phyloP scores from a whole-genome alignment of 2,113 vertebrate genomes.

The Taurulus bubalis region DNA sequence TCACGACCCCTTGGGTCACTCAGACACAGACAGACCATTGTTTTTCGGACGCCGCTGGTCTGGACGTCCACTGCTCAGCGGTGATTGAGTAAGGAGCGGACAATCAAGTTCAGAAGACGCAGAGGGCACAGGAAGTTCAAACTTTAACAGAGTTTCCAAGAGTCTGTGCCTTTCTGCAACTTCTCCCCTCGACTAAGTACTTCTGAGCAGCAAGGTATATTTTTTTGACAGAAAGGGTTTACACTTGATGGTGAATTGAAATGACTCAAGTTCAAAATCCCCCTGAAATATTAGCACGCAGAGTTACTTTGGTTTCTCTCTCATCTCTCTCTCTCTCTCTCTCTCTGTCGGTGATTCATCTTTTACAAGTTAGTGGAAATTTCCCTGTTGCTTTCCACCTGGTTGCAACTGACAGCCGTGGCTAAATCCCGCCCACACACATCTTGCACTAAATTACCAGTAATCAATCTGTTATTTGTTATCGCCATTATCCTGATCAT shows the following conservation, averaged over 20 bases:
- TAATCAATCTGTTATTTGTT: constrained; percentile 63
- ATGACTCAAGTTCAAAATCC: constrained; percentile 68
- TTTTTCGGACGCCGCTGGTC: constrained; percentile 53
- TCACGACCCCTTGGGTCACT: constrained; percentile 34
- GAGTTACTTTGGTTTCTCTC: constrained; percentile 56
- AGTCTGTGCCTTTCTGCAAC: constrained; percentile 23
- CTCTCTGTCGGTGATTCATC: constrained; percentile 71
- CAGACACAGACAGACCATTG: constrained; percentile 62
- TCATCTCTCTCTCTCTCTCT: constrained; percentile 52
- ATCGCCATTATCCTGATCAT: constrained; percentile 24
- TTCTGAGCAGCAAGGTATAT: constrained; percentile 49
- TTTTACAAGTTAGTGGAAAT: constrained; percentile 59
- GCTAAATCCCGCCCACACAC: constrained; percentile 69
- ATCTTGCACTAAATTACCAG: constrained; percentile 54
- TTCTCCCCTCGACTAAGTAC: constrained; percentile 25
- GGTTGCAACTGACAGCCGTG: constrained; percentile 59
- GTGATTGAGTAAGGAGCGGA: constrained; percentile 66
- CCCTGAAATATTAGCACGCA: constrained; percentile 51
- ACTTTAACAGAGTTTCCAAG: constrained; percentile 54
- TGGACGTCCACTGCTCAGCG: constrained; percentile 42
- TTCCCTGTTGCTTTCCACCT: constrained; percentile 69
- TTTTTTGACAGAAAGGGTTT: constrained; percentile 58
- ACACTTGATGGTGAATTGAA: constrained; percentile 45
- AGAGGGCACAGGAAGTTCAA: constrained; percentile 69
- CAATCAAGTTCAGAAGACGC: constrained; percentile 58